Evolutionary conservation across 1,140 invertebrate species (phyloP).

Genomic region (Drosophila neocordata): DNA sequence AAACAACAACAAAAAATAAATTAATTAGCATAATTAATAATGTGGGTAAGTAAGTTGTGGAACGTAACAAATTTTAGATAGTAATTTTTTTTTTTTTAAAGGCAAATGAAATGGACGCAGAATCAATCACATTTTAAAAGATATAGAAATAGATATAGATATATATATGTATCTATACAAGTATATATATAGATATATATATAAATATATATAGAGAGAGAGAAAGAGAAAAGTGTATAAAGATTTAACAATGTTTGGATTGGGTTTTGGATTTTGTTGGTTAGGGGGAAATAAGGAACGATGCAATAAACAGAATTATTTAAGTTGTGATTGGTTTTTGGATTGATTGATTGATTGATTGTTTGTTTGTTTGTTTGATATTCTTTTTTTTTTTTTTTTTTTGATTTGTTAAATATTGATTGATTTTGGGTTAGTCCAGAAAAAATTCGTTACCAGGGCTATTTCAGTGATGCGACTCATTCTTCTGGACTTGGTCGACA

Average conservation of each 20-base stretch:
- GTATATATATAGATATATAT: background rate
- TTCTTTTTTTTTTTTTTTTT: too few relatives aligned
- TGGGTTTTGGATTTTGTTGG: too few relatives aligned
- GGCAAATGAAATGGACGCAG: constrained; percentile 5
- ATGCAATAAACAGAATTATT: constrained; percentile 2
- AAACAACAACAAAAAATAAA: background rate
- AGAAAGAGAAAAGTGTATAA: background rate
- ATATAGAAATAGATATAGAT: background rate
- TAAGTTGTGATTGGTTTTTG: background rate
- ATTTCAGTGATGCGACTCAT: constrained; percentile 92
- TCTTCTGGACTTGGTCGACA: constrained; percentile 88
- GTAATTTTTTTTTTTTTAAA: background rate
- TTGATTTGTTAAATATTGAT: constrained; percentile 20
- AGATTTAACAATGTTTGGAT: background rate
- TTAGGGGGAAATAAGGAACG: background rate
- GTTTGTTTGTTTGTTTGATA: constrained; percentile 14
- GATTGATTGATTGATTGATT: background rate
- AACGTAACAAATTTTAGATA: background rate
- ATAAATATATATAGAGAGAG: background rate
- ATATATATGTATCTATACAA: background rate
- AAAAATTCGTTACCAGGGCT: constrained; percentile 87
- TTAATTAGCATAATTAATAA: constrained; percentile 2
- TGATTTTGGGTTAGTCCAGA: constrained; percentile 64
- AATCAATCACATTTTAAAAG: background rate
- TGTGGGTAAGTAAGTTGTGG: background rate